phyloP scores from a whole-genome alignment of 2,113 vertebrate species.

The Rhineura floridana region DNA sequence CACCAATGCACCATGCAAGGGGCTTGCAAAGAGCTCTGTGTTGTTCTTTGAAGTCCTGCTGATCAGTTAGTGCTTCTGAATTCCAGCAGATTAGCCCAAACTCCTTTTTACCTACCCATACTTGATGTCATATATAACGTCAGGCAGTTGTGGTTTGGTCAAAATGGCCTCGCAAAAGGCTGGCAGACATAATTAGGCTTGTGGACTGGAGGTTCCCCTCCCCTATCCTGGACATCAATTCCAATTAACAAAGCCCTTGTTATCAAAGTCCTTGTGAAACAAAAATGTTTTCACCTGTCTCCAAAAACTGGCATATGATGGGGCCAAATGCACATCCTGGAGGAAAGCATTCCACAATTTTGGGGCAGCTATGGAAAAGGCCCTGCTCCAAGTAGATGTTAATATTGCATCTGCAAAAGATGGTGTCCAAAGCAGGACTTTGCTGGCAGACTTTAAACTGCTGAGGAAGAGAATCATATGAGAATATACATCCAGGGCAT shows the following conservation, averaged over 20 bases:
- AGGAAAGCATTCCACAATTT: background rate
- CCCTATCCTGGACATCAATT: background rate
- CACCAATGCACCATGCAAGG: no score
- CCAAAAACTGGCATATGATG: background rate
- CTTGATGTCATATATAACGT: no score
- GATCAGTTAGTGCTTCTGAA: no score
- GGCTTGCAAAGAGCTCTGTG: no score
- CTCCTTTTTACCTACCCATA: no score
- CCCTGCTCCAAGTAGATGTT: background rate
- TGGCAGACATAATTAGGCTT: no score
- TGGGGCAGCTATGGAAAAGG: background rate
- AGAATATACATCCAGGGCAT: background rate
- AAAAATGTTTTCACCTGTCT: background rate
- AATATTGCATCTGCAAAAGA: background rate
- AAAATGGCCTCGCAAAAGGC: no score
- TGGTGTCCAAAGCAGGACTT: background rate
- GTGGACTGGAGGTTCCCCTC: no score
- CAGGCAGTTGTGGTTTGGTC: no score
- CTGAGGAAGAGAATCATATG: background rate
- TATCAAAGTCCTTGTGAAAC: background rate
- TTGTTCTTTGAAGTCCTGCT: no score
- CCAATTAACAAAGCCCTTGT: background rate
- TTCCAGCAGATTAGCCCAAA: no score
- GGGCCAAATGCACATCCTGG: background rate
- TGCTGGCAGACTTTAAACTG: background rate